Evolutionary conservation across 2,113 vertebrate species (phyloP).

Genomic region (Melospiza melodia): DNA sequence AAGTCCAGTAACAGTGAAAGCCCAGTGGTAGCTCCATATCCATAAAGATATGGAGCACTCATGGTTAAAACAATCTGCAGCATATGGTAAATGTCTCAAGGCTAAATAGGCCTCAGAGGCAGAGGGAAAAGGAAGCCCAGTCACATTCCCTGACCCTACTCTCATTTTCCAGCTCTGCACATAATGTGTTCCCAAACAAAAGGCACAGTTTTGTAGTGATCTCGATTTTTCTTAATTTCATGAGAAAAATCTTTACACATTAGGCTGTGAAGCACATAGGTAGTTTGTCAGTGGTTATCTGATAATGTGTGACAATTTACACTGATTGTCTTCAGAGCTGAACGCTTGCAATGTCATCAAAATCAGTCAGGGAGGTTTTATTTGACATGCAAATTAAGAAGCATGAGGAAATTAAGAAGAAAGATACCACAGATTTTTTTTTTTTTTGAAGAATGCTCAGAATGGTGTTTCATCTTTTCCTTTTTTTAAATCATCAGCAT

Average conservation of each 20-base stretch:
- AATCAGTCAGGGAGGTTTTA: not conserved
- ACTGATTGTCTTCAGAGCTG: not conserved
- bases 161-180: not conserved
- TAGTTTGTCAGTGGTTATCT: not conserved
- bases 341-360: not conserved
- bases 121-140: not conserved
- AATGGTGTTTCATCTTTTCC: not conserved
- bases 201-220: not conserved
- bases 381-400: conserved; percentile 33
- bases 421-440: not conserved
- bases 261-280: not conserved
- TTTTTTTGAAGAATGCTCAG: not conserved
- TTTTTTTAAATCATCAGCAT: not conserved
- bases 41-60: not conserved
- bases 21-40: not conserved
- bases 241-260: not conserved
- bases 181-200: not conserved
- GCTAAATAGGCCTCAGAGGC: not conserved
- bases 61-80: not conserved
- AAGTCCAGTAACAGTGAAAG: not conserved
- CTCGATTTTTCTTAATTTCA: not conserved
- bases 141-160: not conserved
- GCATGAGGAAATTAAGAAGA: not conserved
- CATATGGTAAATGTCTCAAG: not conserved
- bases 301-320: not conserved